Evolutionary conservation across 2,797 vertebrate genomes (phyloP).

Genomic region (Odontamblyopus rebecca): DNA sequence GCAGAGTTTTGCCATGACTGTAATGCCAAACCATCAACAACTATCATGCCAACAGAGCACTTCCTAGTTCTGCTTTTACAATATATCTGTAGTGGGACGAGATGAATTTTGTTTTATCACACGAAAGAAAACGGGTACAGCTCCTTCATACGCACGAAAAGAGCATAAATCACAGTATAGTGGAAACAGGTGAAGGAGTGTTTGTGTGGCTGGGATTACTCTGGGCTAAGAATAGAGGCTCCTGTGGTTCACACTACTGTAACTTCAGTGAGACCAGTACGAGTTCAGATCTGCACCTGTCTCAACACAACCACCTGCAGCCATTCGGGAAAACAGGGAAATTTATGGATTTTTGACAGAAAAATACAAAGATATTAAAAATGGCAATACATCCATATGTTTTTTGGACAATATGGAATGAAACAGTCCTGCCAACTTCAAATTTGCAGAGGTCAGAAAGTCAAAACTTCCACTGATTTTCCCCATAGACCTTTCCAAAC

Average conservation of each 20-base stretch:
- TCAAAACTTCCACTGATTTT: too few species aligned
- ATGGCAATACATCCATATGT: neutral
- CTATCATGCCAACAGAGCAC: too few species aligned
- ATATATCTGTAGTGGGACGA: too few species aligned
- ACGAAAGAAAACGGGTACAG: too few species aligned
- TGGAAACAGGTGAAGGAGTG: slow-evolving; percentile 19
- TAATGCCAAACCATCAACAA: too few species aligned
- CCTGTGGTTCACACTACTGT: slow-evolving; percentile 16
- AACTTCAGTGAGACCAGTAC: slow-evolving; percentile 32
- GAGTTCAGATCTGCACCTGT: slow-evolving; percentile 27
- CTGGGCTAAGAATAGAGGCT: slow-evolving; percentile 47
- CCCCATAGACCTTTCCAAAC: too few species aligned
- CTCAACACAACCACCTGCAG: slow-evolving; percentile 23
- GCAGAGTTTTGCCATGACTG: too few species aligned
- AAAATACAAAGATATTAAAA: neutral
- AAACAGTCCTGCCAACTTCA: too few species aligned
- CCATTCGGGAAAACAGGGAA: neutral
- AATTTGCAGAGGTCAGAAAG: too few species aligned
- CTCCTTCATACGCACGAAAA: neutral
- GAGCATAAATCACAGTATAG: slow-evolving; percentile 11
- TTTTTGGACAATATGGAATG: too few species aligned
- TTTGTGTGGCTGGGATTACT: slow-evolving; percentile 52
- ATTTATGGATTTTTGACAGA: neutral
- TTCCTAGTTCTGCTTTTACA: too few species aligned
- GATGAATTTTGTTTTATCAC: too few species aligned